A percentile compares a stretch with the other conserved stretches of the same genome.
Evolutionary conservation across 2,888 invertebrate species (phyloP).

Genomic region (Shargacucullia verbasci): DNA sequence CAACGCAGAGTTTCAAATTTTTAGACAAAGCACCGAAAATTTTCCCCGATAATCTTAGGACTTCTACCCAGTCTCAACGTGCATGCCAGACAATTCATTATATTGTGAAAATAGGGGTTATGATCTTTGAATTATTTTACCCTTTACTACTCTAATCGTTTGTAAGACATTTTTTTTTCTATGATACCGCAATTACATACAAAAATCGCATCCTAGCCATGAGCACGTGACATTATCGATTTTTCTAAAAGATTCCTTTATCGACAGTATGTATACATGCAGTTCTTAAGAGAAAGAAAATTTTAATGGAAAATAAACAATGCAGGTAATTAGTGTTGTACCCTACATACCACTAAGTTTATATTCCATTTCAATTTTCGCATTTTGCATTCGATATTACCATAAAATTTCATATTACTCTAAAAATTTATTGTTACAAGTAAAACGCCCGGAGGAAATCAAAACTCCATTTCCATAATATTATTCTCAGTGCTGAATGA

Average conservation of each 20-base stretch:
- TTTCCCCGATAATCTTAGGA: neutral
- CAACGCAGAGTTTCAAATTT: conserved; percentile 18
- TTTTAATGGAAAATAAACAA: neutral
- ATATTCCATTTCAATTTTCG: conserved; percentile 16
- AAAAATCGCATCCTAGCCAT: too few species aligned
- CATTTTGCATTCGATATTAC: conserved; percentile 1
- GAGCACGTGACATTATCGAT: too few species aligned
- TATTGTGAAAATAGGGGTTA: too few species aligned
- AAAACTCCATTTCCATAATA: conserved; percentile 30
- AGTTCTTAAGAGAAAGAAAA: neutral
- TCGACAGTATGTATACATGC: neutral
- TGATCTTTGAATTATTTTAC: too few species aligned
- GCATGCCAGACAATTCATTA: too few species aligned
- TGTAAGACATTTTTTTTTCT: too few species aligned
- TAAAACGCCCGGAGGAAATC: conserved; percentile 27
- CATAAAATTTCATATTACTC: conserved; percentile 30
- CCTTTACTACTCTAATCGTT: too few species aligned
- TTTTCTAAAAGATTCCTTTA: neutral
- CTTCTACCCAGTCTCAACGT: too few species aligned
- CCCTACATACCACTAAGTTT: conserved; percentile 5
- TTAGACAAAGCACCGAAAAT: conserved; percentile 4
- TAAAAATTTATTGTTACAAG: conserved; percentile 30
- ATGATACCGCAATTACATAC: too few species aligned
- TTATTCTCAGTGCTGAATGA: conserved; percentile 1
- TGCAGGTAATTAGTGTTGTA: too few species aligned